Evolutionary conservation across 1,140 invertebrate species (phyloP), one percentile per base, ranked within the genome.

Genomic region (Samia ricini): DNA sequence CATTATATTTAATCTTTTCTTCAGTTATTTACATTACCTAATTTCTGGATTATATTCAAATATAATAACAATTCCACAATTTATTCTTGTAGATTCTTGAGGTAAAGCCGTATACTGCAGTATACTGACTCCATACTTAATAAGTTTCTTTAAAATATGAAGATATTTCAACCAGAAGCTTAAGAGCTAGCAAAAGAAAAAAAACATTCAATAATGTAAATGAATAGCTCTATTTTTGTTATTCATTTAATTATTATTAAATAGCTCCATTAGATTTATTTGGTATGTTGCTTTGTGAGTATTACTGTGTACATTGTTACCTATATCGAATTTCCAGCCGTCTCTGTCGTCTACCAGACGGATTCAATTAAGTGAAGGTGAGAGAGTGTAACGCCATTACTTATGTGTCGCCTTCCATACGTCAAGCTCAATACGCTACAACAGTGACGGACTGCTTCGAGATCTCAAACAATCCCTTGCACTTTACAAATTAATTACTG

Each of bases 401-500:
- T 20, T 50, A 51, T 59, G 62, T 51, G 56, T 64, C 63, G 62
- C 19, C 63, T 58, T 56, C 56, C 42, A 51, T 55, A 49, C 55
- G 67, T 62, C 62, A 52, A 59, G 24, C 57, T 63, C 58, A 65
- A 65, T 69, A 63, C 63, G 57, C 48, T 51, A 36, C 42, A 51
- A 48, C 57, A 61, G 50, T 69, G 66, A 69, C 63, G 60, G 56
- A 64, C 33, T 69, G 66, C 55, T 57, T 57, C 33, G 21, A n/a
- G 24, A 24, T 55, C 65, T 60, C 56, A 18, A 22, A 63, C 66
- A 52, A 56, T 60, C 42, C 24, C 60, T 60, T 56, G 52, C 42
- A 60, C 60, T 36, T 61, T 60, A 58, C 63, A 66, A 49, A 66
- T 68, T 72, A 68, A 68, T 68, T 72, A 64, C 61, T 72, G 61